These are phyloP conservation scores for Vireo griseus DNA, from an alignment of 2,797 vertebrate species.

Conservation along the genomic window DNA sequence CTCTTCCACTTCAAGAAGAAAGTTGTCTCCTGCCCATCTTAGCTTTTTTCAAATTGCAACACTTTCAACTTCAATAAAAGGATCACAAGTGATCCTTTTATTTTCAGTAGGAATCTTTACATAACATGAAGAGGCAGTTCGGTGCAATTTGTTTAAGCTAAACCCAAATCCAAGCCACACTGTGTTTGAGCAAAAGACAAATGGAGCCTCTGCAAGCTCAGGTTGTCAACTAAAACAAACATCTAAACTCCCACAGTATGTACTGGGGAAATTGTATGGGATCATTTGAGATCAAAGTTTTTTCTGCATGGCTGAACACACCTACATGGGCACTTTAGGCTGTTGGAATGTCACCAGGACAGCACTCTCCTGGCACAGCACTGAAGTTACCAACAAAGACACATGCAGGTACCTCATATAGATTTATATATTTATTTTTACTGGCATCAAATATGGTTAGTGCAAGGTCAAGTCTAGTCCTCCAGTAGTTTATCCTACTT, in stretches of 20 bases:
- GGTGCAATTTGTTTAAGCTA: not conserved
- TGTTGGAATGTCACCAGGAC: not conserved
- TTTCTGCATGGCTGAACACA: not conserved
- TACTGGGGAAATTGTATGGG: not conserved
- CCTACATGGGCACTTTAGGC: not conserved
- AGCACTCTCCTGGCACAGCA: not conserved
- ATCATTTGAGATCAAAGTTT: not conserved
- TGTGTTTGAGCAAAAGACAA: not conserved
- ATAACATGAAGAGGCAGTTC: not conserved
- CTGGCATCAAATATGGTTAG: not conserved
- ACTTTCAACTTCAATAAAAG: not conserved
- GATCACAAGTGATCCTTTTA: not conserved
- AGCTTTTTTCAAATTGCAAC: not conserved
- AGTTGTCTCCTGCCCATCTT: not conserved
- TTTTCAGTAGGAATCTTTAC: slow-evolving; percentile 13
- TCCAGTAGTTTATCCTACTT: not conserved
- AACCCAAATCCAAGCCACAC: not conserved
- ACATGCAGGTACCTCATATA: not conserved
- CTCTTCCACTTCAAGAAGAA: not conserved
- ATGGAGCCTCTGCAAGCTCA: not conserved
- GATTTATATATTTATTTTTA: not conserved
- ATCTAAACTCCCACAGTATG: not conserved
- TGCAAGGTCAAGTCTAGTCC: not conserved
- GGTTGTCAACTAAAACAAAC: slow-evolving; percentile 31
- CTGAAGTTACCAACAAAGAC: not conserved